Conservation (phyloP, 2,113 vertebrate genomes). For the Puma concolor region DNA sequence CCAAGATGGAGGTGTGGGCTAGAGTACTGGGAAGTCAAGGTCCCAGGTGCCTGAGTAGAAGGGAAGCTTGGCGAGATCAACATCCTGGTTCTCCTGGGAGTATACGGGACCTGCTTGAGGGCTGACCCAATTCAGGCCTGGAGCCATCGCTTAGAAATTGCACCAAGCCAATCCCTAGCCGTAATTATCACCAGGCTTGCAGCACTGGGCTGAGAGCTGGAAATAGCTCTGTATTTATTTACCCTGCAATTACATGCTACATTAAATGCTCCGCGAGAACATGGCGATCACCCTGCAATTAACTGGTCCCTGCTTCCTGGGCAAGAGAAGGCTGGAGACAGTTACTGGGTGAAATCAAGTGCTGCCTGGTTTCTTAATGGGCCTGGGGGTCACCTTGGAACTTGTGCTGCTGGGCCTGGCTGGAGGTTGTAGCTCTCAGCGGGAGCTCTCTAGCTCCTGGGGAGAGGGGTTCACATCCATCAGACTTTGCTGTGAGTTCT, state of each 20-base stretch:
- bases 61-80: neutral
- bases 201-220: constrained; percentile 74
- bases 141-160: constrained; percentile 49
- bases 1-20: neutral
- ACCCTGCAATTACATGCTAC: constrained; percentile 83
- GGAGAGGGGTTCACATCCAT: neutral
- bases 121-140: constrained; percentile 65
- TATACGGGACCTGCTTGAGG: neutral
- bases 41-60: neutral
- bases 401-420: neutral
- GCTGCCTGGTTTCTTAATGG: constrained; percentile 72
- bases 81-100: neutral
- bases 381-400: constrained; percentile 75
- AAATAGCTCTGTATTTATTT: constrained; percentile 83
- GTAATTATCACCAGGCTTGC: constrained; percentile 57
- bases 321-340: constrained; percentile 68
- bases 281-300: constrained; percentile 81
- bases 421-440: neutral
- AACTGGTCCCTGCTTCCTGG: constrained; percentile 80
- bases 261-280: constrained; percentile 81
- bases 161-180: constrained; percentile 54
- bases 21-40: neutral
- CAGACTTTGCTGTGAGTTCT: neutral
- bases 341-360: constrained; percentile 55
- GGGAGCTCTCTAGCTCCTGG: neutral